Evolutionary conservation across 2,797 vertebrate species (phyloP).

Genomic region (Oreochromis mossambicus): DNA sequence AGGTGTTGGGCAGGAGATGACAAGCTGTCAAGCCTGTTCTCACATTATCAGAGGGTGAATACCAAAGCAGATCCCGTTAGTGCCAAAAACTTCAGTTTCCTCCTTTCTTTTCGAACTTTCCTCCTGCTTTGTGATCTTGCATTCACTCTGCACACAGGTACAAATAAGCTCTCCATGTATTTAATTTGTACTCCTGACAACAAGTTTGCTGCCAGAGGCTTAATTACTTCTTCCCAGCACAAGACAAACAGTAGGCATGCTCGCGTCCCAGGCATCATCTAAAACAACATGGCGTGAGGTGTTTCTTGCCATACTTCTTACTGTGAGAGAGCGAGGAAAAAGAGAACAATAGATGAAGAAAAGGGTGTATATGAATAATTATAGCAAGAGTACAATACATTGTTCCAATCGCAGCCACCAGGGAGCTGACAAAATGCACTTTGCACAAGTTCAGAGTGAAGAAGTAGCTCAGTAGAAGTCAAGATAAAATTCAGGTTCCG

Average conservation of each 20-base stretch:
- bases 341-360: background rate
- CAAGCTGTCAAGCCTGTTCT: conserved; percentile 27
- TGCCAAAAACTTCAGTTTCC: conserved; percentile 11
- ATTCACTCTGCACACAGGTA: background rate
- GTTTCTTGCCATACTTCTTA: background rate
- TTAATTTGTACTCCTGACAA: conserved; percentile 13
- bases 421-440: background rate
- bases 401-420: background rate
- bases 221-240: conserved; percentile 16
- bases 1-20: conserved; percentile 31
- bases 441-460: background rate
- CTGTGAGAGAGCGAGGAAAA: background rate
- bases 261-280: background rate
- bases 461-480: background rate
- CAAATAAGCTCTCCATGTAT: background rate
- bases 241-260: conserved; percentile 5
- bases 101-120: background rate
- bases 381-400: background rate
- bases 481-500: conserved; percentile 18
- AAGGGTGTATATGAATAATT: background rate
- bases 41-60: conserved; percentile 35
- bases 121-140: background rate
- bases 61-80: conserved; percentile 13
- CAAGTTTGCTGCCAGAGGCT: conserved; percentile 4
- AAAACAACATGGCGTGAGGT: background rate